phyloP scores from a whole-genome alignment of 2,113 vertebrate species.

The Cephalopterus ornatus region DNA sequence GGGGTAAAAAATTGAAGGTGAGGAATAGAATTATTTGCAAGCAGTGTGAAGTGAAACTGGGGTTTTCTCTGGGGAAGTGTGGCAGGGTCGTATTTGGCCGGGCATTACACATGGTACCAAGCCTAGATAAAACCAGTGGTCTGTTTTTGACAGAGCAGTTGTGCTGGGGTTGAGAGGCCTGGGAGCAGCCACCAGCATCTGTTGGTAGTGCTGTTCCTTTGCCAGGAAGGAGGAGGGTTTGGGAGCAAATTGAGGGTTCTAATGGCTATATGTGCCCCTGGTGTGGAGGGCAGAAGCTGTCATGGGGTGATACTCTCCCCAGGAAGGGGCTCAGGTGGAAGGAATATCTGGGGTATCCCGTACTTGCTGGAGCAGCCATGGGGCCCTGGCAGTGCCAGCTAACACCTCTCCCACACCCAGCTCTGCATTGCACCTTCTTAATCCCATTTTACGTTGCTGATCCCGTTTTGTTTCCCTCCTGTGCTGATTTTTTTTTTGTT shows the following conservation, averaged over 20 bases:
- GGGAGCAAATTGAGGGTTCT: not conserved
- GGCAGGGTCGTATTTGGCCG: not conserved
- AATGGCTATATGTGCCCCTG: not conserved
- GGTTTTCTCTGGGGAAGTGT: not conserved
- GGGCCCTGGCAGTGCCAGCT: not conserved
- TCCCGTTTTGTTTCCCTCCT: not conserved
- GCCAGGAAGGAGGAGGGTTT: not conserved
- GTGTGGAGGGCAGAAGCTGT: not conserved
- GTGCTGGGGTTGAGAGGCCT: not conserved
- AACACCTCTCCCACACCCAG: not conserved
- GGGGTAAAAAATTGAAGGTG: too few species aligned
- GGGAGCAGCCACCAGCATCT: not conserved
- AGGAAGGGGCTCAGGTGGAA: not conserved
- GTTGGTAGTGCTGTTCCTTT: not conserved
- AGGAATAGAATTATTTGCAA: not conserved
- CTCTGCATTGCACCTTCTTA: conserved; percentile 33
- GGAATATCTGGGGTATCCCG: not conserved
- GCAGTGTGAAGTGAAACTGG: not conserved
- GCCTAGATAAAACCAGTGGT: not conserved
- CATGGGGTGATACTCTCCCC: fast-evolving
- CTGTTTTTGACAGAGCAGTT: not conserved
- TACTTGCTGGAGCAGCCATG: fast-evolving
- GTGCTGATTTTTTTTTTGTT: conserved; percentile 63
- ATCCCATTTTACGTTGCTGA: not conserved
- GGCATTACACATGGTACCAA: not conserved